Evolutionary conservation across 2,888 invertebrate genomes (phyloP), one percentile per base, ranked within the genome.

Genomic region (Drosophila prostipennis): DNA sequence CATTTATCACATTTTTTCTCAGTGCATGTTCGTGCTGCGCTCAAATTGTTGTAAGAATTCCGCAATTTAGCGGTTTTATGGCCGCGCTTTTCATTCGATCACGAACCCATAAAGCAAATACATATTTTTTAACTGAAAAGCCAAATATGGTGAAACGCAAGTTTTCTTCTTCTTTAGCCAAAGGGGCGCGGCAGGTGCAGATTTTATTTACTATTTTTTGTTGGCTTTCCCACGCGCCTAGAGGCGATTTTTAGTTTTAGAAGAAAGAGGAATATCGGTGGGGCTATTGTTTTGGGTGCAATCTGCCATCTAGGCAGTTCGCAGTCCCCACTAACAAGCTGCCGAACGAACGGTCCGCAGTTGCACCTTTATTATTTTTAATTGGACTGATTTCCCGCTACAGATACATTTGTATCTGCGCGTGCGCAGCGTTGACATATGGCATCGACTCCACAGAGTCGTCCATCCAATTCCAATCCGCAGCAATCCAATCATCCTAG

Each of bases 361-460:
- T 64, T 81, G 72, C 77, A 74, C 87, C 85, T 84, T 84, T 84
- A 84, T 84, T 84, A 84, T 86, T 84, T 84, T 84, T 84, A 84
- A 84, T 84, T 84, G 84, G 84, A 84, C 84, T 84, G 84, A 84
- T 84, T 88, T 86, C 76, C 69, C 77, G 84, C 87, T 77, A 77
- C 46, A 88, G 84, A 84, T 84, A 84, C 84, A 80, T 82, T 84
- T 84, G 87, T 84, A 81, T 84, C 85, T 82, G 61, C 72, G 58
- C 59, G 39, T 68, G 78, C 67, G 65, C 72, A 58, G 14, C 58
- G 72, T 71, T 87, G 84, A 81, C 81, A 81, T 81, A 86, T 80
- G 80, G 51, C 32, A 65, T 72, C 76, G 74, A 69, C n/a, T 16
- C 49, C 36, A 6, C 46, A 60, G 29, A 60, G 29, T 29, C 29